Percentiles rank a stretch among this genome's conserved stretches.
phyloP scores from a whole-genome alignment of 2,888 invertebrate genomes.

The Athrips mouffetella region DNA sequence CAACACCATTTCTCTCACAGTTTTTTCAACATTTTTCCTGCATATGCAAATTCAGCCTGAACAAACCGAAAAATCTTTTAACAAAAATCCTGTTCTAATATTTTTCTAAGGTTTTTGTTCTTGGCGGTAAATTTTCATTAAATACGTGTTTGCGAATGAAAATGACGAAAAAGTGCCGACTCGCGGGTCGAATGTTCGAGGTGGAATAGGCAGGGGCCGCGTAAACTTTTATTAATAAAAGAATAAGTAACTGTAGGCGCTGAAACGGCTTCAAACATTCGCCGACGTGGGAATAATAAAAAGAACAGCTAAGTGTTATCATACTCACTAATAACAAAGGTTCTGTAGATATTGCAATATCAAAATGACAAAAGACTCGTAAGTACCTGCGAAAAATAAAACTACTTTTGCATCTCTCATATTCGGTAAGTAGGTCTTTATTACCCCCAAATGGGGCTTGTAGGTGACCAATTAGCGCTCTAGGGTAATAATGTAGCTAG shows the following conservation, averaged over 20 bases:
- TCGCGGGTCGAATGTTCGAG: slow-evolving; percentile 28
- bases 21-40: slow-evolving; percentile 14
- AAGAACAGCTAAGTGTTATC: neutral
- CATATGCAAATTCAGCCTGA: slow-evolving; percentile 16
- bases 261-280: slow-evolving; percentile 52
- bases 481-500: too few species aligned
- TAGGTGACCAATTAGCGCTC: too few species aligned
- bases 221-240: slow-evolving; percentile 69
- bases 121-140: slow-evolving; percentile 25
- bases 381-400: too few species aligned
- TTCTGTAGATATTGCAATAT: too few species aligned
- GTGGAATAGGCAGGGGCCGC: slow-evolving; percentile 38
- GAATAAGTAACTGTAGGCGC: slow-evolving; percentile 52
- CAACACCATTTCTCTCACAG: slow-evolving; percentile 22
- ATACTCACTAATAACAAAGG: slow-evolving; percentile 18
- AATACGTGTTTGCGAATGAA: slow-evolving; percentile 28
- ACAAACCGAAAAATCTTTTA: slow-evolving; percentile 4
- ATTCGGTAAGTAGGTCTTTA: too few species aligned
- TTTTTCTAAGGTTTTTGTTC: neutral
- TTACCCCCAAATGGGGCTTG: too few species aligned
- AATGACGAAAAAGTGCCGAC: slow-evolving; percentile 30
- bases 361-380: too few species aligned
- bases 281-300: slow-evolving; percentile 54
- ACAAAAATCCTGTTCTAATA: neutral
- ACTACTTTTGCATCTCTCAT: too few species aligned